Evolutionary conservation across 2,113 vertebrate species (phyloP).

Genomic region (Phylloscopus trochilus): DNA sequence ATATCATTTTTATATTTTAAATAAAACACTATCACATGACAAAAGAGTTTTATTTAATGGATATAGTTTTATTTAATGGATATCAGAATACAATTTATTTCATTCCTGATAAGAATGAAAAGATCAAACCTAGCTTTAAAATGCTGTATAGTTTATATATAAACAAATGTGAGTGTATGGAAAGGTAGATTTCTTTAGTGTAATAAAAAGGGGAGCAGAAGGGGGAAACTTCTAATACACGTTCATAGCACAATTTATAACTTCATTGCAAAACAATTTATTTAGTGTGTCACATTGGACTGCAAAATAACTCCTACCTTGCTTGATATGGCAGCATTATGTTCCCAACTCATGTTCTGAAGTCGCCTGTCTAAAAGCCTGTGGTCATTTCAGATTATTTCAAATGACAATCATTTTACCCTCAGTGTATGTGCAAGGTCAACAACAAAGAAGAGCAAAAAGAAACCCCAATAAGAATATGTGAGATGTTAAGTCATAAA

Average conservation of each 20-base stretch:
- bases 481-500: background rate
- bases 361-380: background rate
- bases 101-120: background rate
- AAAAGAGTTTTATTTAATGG: background rate
- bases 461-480: background rate
- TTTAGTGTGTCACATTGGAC: background rate
- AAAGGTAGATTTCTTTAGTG: background rate
- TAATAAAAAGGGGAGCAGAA: background rate
- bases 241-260: background rate
- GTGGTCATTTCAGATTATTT: background rate
- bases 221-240: background rate
- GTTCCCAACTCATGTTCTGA: background rate
- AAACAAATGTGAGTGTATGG: background rate
- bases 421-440: background rate
- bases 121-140: background rate
- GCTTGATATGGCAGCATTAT: background rate
- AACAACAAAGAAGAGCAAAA: background rate
- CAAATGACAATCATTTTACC: background rate
- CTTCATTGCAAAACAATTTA: background rate
- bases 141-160: background rate
- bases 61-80: background rate
- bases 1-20: background rate
- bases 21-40: background rate
- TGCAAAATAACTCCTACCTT: background rate
- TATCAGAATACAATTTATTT: background rate